Percentiles rank a stretch among this genome's conserved stretches.
These are phyloP conservation scores for Willisornis vidua DNA, from an alignment of 2,113 vertebrate genomes.

Conservation along the genomic window DNA sequence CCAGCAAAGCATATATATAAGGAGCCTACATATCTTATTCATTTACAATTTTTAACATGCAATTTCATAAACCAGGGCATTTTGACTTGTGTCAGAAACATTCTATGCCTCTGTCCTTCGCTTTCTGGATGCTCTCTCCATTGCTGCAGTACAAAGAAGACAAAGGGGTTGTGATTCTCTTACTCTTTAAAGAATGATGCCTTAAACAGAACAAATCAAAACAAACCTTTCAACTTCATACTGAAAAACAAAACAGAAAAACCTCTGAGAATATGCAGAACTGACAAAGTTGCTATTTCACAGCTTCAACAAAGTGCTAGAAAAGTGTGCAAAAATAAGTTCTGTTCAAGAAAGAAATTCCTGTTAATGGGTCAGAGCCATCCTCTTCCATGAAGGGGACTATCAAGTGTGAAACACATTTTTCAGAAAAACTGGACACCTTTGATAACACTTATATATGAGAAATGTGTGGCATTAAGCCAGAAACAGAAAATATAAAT, in stretches of 20 bases:
- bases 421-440: constrained; percentile 16
- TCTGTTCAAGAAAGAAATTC: not conserved
- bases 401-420: not conserved
- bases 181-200: not conserved
- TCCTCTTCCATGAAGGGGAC: not conserved
- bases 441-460: not conserved
- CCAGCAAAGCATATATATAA: not conserved
- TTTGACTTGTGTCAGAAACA: not conserved
- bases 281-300: constrained; percentile 11
- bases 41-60: not conserved
- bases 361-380: not conserved
- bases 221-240: not conserved
- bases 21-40: not conserved
- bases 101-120: not conserved
- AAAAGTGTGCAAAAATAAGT: not conserved
- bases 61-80: not conserved
- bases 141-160: not conserved
- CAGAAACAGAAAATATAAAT: not conserved
- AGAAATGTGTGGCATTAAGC: constrained; percentile 1
- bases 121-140: not conserved
- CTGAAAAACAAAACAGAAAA: not conserved
- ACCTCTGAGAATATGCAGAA: not conserved
- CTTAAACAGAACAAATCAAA: not conserved
- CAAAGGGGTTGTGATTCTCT: not conserved
- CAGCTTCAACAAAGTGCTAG: not conserved